Conservation (phyloP, 1,140 invertebrate genomes). For the Bicyclus anynana region DNA sequence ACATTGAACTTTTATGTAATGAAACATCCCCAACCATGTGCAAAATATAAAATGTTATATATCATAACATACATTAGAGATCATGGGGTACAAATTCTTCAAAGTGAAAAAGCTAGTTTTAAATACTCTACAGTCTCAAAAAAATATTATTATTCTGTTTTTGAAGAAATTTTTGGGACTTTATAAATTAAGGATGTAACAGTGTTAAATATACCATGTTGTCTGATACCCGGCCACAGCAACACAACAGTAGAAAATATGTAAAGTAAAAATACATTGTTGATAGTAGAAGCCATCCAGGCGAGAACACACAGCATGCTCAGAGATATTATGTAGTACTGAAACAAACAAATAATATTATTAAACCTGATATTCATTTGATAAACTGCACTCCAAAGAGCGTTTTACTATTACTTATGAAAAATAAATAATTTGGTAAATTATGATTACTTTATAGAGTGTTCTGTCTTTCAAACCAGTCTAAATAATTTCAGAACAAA, state of each 20-base stretch:
- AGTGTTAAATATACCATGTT: conserved; percentile 49
- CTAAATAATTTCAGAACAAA: too few relatives aligned
- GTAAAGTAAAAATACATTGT: conserved; percentile 90
- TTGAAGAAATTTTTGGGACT: conserved; percentile 44
- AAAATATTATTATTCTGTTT: conserved; percentile 42
- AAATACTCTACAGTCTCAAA: not conserved
- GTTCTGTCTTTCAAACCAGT: too few relatives aligned
- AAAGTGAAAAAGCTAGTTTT: conserved; percentile 4
- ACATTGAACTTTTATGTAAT: too few relatives aligned
- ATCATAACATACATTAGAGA: conserved; percentile 15
- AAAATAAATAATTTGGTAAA: too few relatives aligned
- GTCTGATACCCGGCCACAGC: conserved; percentile 77
- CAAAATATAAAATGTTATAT: conserved; percentile 5
- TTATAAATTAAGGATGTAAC: conserved; percentile 49
- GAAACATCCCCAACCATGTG: too few relatives aligned
- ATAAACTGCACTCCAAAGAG: too few relatives aligned
- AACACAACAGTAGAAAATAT: conserved; percentile 75
- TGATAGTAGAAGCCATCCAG: conserved; percentile 88
- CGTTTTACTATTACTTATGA: too few relatives aligned
- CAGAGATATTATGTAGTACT: conserved; percentile 88
- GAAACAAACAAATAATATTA: conserved; percentile 57
- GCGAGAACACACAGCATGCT: conserved; percentile 81
- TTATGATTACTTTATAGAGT: too few relatives aligned
- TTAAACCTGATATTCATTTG: not conserved
- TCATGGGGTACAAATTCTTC: conserved; percentile 11